Evolutionary conservation across 2,113 vertebrate species (phyloP), one percentile per base, ranked within the genome.

Genomic region (Nyctibius bracteatus): DNA sequence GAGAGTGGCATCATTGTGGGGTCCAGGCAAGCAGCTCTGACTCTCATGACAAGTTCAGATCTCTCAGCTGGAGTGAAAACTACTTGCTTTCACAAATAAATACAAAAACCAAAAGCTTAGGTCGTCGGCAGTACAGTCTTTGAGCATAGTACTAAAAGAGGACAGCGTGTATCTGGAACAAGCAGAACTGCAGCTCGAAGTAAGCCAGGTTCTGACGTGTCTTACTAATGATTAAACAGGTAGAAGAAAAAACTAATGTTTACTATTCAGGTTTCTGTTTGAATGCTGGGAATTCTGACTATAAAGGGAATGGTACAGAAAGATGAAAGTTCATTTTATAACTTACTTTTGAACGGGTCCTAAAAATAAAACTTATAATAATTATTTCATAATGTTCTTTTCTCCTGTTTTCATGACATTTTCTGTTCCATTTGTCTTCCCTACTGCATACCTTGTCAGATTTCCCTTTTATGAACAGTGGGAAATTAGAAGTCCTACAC

Each of bases 151-250:
- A 47, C 13, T 30, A 9, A 30, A 43, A 39, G 22, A 86, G 33
- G 62, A 30, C 9, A 17, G 2, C 8, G 5, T 7, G 15, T 51
- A 4, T 41, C 39, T 71, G 67, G 62, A 82, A 62, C 28, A 59
- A 43, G 58, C 19, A 59, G n/a, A 68, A 33, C 10, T 87, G 67
- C 58, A 52, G 41, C 65, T 54, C 72, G 23, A 33, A 74, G 63
- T 46, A 44, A 87, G 43, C 75, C 39, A 73, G 78, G 78, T 57
- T 54, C 55, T 91, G 65, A 52, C 58, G 24, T 27, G 24, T 55
- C 94, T 92, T 66, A 65, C 54, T 96, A 96, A 97, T 92, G 85
- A 96, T 97, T 97, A 97, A 96, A 94, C 92, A 41, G 77, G 63
- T 28, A 79, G 58, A 91, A 61, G 70, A 30, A 44, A 90, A 96